Conservation (phyloP, 1,140 invertebrate genomes). For the Euschistus heros region DNA sequence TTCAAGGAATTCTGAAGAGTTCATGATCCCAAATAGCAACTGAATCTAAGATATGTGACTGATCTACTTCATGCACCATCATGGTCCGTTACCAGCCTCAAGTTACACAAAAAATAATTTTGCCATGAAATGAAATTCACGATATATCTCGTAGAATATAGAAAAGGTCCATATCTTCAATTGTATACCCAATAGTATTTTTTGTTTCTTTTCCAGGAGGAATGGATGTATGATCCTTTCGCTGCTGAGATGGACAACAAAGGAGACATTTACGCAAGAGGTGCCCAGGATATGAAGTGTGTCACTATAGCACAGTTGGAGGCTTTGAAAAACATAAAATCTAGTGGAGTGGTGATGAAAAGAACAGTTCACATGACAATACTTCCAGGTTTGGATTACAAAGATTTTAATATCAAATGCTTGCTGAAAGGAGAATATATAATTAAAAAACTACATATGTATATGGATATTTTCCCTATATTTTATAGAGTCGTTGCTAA, state of each 20-base stretch:
- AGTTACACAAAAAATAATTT: too few species aligned
- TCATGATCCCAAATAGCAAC: too few species aligned
- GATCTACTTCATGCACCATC: too few species aligned
- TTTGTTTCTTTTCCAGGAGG: constrained; percentile 41
- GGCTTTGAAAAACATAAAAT: constrained; percentile 56
- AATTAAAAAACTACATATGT: too few species aligned
- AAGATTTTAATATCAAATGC: neutral
- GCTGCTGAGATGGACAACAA: constrained; percentile 60
- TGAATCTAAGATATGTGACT: too few species aligned
- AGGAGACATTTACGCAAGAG: constrained; percentile 72
- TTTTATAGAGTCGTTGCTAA: too few species aligned
- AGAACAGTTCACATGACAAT: constrained; percentile 66
- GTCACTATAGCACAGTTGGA: constrained; percentile 72
- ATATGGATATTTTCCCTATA: too few species aligned
- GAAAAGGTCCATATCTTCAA: neutral
- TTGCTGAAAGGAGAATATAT: too few species aligned
- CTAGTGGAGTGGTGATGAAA: constrained; percentile 41
- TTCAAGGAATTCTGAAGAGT: too few species aligned
- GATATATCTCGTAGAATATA: too few species aligned
- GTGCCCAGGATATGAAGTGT: constrained; percentile 77
- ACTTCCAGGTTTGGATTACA: constrained; percentile 53
- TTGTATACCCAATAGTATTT: neutral
- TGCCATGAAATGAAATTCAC: too few species aligned
- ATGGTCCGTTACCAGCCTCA: too few species aligned
- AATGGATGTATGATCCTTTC: constrained; percentile 75